Evolutionary conservation across 2,113 vertebrate genomes (phyloP), one percentile per base, ranked within the genome.

Genomic region (Hipposideros armiger): DNA sequence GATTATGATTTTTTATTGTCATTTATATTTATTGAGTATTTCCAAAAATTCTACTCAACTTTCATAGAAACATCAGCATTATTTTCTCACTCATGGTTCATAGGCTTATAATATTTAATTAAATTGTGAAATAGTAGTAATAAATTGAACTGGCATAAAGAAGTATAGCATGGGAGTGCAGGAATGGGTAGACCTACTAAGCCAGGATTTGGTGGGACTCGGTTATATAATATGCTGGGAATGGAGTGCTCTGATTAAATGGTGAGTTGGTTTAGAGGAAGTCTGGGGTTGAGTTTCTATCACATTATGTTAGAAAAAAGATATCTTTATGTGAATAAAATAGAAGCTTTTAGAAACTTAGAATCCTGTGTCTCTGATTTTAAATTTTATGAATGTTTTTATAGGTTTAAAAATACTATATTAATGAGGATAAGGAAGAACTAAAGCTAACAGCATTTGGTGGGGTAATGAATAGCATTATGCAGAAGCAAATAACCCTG

Each of bases 381-480:
- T 64, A 45, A 92, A 52, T 52, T 69, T 94, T 66, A 56, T 54
- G 56, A 42, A 42, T 45, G 20, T 70, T 77, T 92, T 40, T 60
- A 87, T n/a, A 77, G 69, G 24, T 66, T 77, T 83, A 54, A 86
- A 85, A 96, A 73, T 40, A n/a, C 32, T 62, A n/a, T 64, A 3
- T 30, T 30, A 36, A 9, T 40, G 67, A 62, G 9, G 22, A 80
- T 58, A 77, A 87, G 32, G 32, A 60, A 90, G 36, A 73, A 91
- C 54, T 24, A n/a, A 47, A 69, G 69, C 69, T 64, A 36, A 36
- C 10, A 32, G 4, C 47, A 20, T 62, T 73, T 84, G 50, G 10
- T 58, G 14, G 19, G 4, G 5, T 40, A 11, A 40, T 11, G 2
- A 7, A 15, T 11, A 86, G 42, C 50, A 42, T 26, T 11, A 11